Evolutionary conservation across 2,797 vertebrate genomes (phyloP), one percentile per base, ranked within the genome.

Genomic region (Catostomus latipinnis): DNA sequence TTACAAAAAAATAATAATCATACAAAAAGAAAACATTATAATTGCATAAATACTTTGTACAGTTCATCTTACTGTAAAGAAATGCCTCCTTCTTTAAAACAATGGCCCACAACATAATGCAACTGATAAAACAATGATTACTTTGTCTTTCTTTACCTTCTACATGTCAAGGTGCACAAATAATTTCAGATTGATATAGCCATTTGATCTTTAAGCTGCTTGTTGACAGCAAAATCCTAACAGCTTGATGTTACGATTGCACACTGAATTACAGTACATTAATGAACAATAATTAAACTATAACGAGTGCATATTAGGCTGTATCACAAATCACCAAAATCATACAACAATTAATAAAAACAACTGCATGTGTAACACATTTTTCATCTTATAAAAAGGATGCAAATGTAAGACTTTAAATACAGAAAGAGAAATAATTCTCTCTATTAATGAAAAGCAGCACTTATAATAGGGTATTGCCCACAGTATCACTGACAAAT

Each of bases 11-110:
- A 94, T 95, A 94, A 65, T 8, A 95, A 89, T 96, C 96, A 96
- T 90, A 95, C 96, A 95, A 94, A 92, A 94, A 96, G 95, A 95
- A 97, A 97, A 95, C 94, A 93, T 94, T 95, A 95, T 93, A 95
- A 95, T 96, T 95, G 97, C 97, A 98, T 98, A 98, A 99, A 98
- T 99, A 98, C 95, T 97, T 96, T 98, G 94, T 98, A 98, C 96
- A 96, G 93, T 95, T 96, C 89, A 94, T 94, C 94, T 95, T 89
- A 92, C 93, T 81, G 90, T 93, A 95, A 95, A 92, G 88, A 95
- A 96, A 93, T 93, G 89, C 90, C 93, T 88, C 93, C 90, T 93
- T 4, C 34, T 93, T 86, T 92, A 92, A 96, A 95, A 96, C 90
- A 81, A 94, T 91, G 94, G 92, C 92, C 92, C 91, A 93, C 93